Evolutionary conservation across 2,113 vertebrate genomes (phyloP).

Genomic region (Ophthalmolycus amberensis): DNA sequence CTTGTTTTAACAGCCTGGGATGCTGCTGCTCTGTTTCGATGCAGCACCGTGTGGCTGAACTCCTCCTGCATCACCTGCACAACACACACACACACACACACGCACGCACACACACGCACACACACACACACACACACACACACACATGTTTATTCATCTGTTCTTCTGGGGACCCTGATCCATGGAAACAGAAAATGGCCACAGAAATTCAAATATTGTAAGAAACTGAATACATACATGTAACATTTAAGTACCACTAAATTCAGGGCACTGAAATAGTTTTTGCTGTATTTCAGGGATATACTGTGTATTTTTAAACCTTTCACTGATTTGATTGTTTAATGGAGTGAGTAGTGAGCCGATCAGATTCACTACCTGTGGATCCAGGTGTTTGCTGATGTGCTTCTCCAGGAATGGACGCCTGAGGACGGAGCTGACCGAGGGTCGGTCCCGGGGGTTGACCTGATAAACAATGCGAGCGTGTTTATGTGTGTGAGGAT

Average conservation of each 20-base stretch:
- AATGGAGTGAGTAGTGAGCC: not conserved
- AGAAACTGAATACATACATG: not conserved
- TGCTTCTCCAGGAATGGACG: conserved; percentile 86
- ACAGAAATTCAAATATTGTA: not conserved
- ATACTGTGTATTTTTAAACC: not conserved
- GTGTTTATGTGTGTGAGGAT: not conserved
- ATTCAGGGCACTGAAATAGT: too few relatives aligned
- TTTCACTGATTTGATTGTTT: not conserved
- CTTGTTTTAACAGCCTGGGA: conserved; percentile 12
- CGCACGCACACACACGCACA: not conserved
- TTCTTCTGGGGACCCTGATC: not conserved
- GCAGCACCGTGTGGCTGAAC: conserved; percentile 69
- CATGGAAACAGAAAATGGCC: not conserved
- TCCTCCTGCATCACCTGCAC: conserved; percentile 81
- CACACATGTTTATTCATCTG: not conserved
- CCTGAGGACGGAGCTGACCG: conserved; percentile 87
- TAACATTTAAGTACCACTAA: too few relatives aligned
- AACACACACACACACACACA: not conserved
- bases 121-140: not conserved
- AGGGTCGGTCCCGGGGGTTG: conserved; percentile 88
- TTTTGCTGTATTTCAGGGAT: too few relatives aligned
- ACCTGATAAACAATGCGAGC: conserved; percentile 76
- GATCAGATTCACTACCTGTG: conserved; percentile 79
- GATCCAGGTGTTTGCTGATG: conserved; percentile 80
- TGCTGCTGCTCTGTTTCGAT: conserved; percentile 51